Base-by-base conservation (phyloP, 2,797 vertebrate genomes). In the Onychomys arenicola region DNA sequence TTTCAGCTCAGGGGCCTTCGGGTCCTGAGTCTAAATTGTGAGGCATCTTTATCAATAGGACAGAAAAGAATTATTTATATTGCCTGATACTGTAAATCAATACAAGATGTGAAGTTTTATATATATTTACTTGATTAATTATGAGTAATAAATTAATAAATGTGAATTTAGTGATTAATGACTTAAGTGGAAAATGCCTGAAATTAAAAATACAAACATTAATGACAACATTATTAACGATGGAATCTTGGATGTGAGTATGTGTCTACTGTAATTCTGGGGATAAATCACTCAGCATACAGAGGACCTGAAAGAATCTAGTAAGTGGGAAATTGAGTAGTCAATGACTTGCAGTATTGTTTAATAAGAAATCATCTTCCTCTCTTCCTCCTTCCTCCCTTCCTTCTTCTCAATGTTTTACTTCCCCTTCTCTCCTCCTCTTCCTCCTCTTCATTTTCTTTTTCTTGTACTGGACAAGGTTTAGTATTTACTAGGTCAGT, bases 101-200 rank as follows among this genome's bases (percentile, higher is more conserved):
- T 78, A 32, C 19, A 78, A 43, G 2, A 14, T 82, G 77, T 46
- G 1, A 40, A 88, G 1, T 75, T 46, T 75, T 19, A 37, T 69
- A 37, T 84, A 93, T 94, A 89, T 40, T 92, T 95, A 85, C 9
- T 57, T 90, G 40, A 93, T 89, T 95, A 93, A 67, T 89, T 94
- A 81, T 61, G 55, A 92, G 14, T 84, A 91, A 91, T 83, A 94
- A 83, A 89, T 93, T 80, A 92, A 92, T 91, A 63, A 91, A 32
- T 37, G 29, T 49, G n/a, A 94, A 69, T 69, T 67, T 65, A 94
- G 14, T 90, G 32, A 71, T 71, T 57, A 77, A 80, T 78, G 80
- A 89, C 19, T 76, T 91, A 84, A 52, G 46, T 65, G 2, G 32
- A 89, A 92, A 88, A 52, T 84, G 40, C 23, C 34, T 84, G 76